These are phyloP conservation scores for Panthera uncia DNA, from an alignment of 2,113 vertebrate species.

Conservation along the genomic window DNA sequence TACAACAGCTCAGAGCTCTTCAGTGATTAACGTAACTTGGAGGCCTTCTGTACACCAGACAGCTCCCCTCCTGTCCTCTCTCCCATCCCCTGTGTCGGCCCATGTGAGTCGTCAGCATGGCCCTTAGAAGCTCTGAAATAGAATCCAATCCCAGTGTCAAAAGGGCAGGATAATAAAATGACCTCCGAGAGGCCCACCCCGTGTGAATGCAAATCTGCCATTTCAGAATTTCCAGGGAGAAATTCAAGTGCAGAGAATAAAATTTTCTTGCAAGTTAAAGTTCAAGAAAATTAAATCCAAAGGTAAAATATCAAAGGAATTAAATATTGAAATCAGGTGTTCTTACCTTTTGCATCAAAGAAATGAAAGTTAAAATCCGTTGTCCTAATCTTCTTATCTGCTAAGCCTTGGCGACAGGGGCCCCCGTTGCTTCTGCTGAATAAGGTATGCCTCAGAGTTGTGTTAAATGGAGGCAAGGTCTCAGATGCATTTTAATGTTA, in stretches of 20 bases:
- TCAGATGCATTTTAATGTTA: neutral
- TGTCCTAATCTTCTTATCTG: neutral
- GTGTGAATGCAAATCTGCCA: neutral
- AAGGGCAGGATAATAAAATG: neutral
- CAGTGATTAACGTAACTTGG: neutral
- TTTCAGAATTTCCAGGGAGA: neutral
- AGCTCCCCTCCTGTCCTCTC: neutral
- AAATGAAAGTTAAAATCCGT: neutral
- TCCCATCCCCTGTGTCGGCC: neutral
- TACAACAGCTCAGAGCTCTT: neutral
- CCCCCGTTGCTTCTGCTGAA: neutral
- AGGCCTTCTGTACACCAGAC: neutral
- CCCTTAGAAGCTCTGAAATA: neutral
- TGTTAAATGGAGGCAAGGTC: neutral
- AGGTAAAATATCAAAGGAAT: conserved; percentile 14
- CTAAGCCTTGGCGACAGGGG: neutral
- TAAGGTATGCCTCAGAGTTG: neutral
- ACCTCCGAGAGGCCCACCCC: neutral
- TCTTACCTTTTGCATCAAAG: neutral
- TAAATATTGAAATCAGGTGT: neutral
- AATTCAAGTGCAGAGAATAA: neutral
- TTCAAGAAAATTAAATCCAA: neutral
- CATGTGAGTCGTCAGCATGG: neutral
- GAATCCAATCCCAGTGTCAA: neutral
- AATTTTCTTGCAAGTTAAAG: neutral